phyloP scores from a whole-genome alignment of 2,797 vertebrate species.

The Myiotriccus ornatus region DNA sequence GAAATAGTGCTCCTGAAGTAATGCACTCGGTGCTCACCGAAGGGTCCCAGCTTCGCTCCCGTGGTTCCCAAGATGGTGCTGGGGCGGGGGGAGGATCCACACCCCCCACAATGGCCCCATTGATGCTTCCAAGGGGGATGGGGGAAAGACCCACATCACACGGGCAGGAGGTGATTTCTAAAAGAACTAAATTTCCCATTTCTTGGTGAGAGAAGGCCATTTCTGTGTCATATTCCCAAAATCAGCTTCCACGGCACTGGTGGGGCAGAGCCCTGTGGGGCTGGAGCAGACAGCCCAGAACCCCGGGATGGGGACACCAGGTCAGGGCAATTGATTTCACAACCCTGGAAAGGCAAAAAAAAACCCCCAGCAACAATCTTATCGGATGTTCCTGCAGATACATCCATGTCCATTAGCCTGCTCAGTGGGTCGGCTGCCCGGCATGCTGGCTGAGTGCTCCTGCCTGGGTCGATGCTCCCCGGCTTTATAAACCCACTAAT shows the following conservation, averaged over 20 bases:
- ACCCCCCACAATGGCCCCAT: background rate
- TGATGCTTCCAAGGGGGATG: background rate
- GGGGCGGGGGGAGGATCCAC: background rate
- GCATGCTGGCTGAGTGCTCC: background rate
- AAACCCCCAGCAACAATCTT: background rate
- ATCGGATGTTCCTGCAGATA: background rate
- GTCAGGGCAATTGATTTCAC: background rate
- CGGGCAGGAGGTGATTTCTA: background rate
- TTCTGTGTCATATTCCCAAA: background rate
- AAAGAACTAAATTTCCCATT: background rate
- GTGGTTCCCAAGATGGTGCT: background rate
- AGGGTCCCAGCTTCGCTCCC: background rate
- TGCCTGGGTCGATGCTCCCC: background rate
- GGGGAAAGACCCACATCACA: background rate
- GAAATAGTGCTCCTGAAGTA: slow-evolving; percentile 24
- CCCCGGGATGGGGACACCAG: rapidly evolving
- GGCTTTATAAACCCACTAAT: background rate
- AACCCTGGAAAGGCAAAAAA: background rate
- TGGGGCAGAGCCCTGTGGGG: background rate
- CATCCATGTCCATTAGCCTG: background rate
- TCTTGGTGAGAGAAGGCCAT: background rate
- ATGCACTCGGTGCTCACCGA: background rate
- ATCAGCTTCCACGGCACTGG: background rate
- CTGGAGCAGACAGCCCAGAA: rapidly evolving
- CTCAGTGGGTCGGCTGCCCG: background rate